Percentiles rank a stretch among this genome's conserved stretches.
phyloP scores from a whole-genome alignment of 2,888 invertebrate species.

The Hymenopus coronatus region DNA sequence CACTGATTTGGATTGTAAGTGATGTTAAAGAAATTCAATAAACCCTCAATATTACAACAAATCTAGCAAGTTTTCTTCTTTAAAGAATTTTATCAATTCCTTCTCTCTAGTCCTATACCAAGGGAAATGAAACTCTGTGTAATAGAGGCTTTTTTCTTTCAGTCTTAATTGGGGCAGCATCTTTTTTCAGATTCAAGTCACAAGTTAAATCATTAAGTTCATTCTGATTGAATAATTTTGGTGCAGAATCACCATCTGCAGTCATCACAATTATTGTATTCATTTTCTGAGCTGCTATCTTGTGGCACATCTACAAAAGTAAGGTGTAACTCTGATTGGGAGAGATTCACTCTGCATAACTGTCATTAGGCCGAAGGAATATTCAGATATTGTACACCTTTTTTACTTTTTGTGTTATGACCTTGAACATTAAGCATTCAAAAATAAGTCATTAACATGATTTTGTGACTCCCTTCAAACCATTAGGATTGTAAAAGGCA shows the following conservation, averaged over 20 bases:
- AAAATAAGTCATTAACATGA: background rate
- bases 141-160: no score
- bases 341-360: background rate
- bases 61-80: background rate
- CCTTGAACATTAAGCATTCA: background rate
- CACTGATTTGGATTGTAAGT: no score
- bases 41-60: background rate
- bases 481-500: background rate
- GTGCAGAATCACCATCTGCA: background rate
- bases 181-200: background rate
- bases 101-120: background rate
- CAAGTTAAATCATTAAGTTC: background rate
- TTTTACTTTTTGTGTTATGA: no score
- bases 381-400: background rate
- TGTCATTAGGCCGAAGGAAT: background rate
- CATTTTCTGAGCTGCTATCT: no score
- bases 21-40: background rate
- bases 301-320: background rate
- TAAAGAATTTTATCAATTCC: no score
- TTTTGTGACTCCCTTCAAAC: background rate
- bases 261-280: background rate
- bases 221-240: no score
- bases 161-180: background rate
- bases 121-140: background rate
- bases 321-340: background rate